Evolutionary conservation across 2,888 invertebrate genomes (phyloP).

Genomic region (Ptilodon capucinus): DNA sequence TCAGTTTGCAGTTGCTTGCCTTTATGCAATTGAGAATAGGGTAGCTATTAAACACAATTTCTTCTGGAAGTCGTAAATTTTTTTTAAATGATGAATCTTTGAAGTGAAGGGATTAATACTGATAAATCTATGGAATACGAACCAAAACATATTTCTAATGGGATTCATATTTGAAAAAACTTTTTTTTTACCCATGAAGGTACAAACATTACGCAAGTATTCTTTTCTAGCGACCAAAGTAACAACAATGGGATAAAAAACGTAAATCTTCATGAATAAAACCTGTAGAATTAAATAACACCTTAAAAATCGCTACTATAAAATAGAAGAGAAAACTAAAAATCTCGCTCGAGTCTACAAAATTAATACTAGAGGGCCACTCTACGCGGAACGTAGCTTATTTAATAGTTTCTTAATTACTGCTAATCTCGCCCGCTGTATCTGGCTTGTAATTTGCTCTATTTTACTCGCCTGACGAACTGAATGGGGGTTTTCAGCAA

Average conservation of each 20-base stretch:
- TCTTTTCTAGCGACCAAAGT: too few relatives aligned
- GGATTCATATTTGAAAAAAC: too few relatives aligned
- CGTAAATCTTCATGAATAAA: too few relatives aligned
- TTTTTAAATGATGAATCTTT: not conserved
- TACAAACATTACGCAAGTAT: too few relatives aligned
- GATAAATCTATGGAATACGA: too few relatives aligned
- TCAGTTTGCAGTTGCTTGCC: constrained; percentile 41
- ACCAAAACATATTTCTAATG: too few relatives aligned
- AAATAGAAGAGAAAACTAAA: not conserved
- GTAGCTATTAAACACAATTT: constrained; percentile 4
- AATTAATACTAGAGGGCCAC: constrained; percentile 2
- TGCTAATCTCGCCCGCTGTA: constrained; percentile 54
- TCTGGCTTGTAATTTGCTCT: constrained; percentile 59
- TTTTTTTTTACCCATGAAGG: too few relatives aligned
- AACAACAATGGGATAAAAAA: too few relatives aligned
- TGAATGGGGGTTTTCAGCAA: constrained; percentile 35
- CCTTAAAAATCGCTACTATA: not conserved
- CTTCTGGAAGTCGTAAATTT: not conserved
- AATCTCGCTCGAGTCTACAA: not conserved
- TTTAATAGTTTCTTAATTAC: constrained; percentile 70
- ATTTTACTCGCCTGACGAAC: constrained; percentile 47
- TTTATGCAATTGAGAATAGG: constrained; percentile 34
- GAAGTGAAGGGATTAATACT: not conserved
- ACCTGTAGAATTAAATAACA: too few relatives aligned
- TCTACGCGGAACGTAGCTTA: constrained; percentile 39